Percentiles rank a stretch among this genome's conserved stretches.
Conservation (phyloP, 35 echinoderm and acorn worm species). For the Apostichopus californicus region DNA sequence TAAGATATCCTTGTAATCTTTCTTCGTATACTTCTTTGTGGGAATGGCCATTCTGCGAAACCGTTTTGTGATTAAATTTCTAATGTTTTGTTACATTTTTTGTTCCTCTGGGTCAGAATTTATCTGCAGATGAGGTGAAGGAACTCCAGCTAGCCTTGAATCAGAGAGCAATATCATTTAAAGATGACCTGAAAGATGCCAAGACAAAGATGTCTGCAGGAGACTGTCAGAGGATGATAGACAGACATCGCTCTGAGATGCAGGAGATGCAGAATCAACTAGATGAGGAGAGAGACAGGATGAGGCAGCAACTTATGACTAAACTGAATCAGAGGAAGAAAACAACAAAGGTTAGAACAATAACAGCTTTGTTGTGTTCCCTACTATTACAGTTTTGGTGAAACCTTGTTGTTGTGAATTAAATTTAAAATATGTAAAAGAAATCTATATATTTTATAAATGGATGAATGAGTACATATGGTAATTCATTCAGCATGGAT, state of each 20-base stretch:
- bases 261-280: constrained; percentile 67
- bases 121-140: constrained; percentile 85
- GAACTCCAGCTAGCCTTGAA: constrained; percentile 84
- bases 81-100: neutral
- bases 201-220: constrained; percentile 59
- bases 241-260: constrained; percentile 78
- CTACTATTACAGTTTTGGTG: neutral
- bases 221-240: constrained; percentile 65
- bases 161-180: constrained; percentile 71
- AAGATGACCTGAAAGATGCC: constrained; percentile 61
- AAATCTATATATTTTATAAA: too few relatives aligned
- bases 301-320: constrained; percentile 70
- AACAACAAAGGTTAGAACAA: constrained; percentile 20
- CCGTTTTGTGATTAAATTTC: too few relatives aligned
- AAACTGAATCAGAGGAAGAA: constrained; percentile 73
- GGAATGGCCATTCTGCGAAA: too few relatives aligned
- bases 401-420: neutral
- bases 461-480: too few relatives aligned
- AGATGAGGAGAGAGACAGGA: constrained; percentile 73
- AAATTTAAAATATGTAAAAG: too few relatives aligned
- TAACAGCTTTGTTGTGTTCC: neutral
- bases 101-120: neutral
- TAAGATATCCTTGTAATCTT: too few relatives aligned
- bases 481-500: too few relatives aligned
- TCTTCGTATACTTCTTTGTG: too few relatives aligned